Base-by-base conservation (phyloP, 2,797 vertebrate genomes). In the Kryptopterus vitreolus region DNA sequence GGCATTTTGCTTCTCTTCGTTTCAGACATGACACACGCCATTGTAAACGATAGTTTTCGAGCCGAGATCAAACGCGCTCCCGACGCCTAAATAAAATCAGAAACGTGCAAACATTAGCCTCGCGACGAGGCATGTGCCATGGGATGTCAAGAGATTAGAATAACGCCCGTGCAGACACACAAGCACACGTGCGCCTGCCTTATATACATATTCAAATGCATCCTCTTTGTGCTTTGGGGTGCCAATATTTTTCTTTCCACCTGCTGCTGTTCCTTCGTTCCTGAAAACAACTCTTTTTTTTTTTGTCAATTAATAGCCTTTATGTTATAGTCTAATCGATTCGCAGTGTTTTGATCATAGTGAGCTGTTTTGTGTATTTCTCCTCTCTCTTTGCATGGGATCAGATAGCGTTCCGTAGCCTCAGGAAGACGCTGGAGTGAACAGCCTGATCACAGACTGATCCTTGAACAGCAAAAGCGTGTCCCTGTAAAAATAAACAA, bases 401-500 rank as follows among this genome's bases (percentile, higher is more conserved):
- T 31, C 29, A 62, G 43, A 22, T 53, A 43, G 38, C 38, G 10
- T 31, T 20, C n/a, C 1, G 10, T 57, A 46, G 35, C 58, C 72
- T 33, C 59, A 61, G 15, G 63, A 75, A 33, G 4, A 74, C 74
- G 74, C 20, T 70, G 35, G 48, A 15, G 26, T 12, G 22, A 52
- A 48, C 66, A 7, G 26, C n/a, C 59, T 79, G n/a, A n/a, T 65
- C 20, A 20, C 80, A 72, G 84, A 88, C 85, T 80, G 87, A 82
- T 89, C 92, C 85, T 48, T 89, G 94, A 91, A 43, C 38, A 43
- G 6, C 38, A 43, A 94, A 95, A 92, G 92, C 90, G 89, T 89
- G 91, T 95, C 92, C 92, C 93, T 92, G 94, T 96, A 95, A 96
- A 96, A n/a, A n/a, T n/a, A n/a, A n/a, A n/a, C n/a, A n/a, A n/a